Evolutionary conservation across 2,113 vertebrate genomes (phyloP).

Genomic region (Ophiodon elongatus): DNA sequence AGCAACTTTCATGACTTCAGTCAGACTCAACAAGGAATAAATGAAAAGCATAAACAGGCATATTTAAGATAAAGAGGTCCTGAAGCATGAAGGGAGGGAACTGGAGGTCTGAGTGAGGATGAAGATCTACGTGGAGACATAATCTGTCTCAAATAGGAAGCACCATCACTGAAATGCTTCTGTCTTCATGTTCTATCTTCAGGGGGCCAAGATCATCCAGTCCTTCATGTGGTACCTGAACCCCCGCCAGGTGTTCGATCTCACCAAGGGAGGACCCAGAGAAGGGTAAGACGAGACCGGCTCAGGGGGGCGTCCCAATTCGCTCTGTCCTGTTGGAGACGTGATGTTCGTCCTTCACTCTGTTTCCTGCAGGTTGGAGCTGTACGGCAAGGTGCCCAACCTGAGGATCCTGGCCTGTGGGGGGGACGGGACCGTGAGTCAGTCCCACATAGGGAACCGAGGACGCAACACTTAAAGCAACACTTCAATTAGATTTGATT

Average conservation of each 20-base stretch:
- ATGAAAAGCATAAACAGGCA: no score
- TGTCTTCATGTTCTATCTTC: not conserved
- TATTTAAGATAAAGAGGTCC: no score
- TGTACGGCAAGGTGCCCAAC: constrained; percentile 95
- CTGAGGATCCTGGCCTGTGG: constrained; percentile 94
- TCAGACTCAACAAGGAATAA: no score
- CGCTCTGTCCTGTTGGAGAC: not conserved
- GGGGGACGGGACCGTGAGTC: constrained; percentile 94
- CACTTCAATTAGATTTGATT: no score
- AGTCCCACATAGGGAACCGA: no score
- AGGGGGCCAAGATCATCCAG: constrained; percentile 96
- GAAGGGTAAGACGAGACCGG: constrained; percentile 88
- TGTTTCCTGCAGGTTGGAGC: constrained; percentile 92
- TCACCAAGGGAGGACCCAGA: constrained; percentile 93
- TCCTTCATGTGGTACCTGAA: constrained; percentile 99
- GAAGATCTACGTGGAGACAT: no score
- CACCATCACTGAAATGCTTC: no score
- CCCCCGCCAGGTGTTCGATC: constrained; percentile 96
- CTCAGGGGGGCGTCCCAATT: constrained; percentile 6
- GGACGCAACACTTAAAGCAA: no score
- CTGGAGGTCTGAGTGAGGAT: no score
- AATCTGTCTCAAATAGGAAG: no score
- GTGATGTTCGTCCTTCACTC: not conserved
- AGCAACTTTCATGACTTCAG: no score
- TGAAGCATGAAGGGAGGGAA: no score